Conservation (phyloP, 1,140 invertebrate species). For the Bombus sibiricus region DNA sequence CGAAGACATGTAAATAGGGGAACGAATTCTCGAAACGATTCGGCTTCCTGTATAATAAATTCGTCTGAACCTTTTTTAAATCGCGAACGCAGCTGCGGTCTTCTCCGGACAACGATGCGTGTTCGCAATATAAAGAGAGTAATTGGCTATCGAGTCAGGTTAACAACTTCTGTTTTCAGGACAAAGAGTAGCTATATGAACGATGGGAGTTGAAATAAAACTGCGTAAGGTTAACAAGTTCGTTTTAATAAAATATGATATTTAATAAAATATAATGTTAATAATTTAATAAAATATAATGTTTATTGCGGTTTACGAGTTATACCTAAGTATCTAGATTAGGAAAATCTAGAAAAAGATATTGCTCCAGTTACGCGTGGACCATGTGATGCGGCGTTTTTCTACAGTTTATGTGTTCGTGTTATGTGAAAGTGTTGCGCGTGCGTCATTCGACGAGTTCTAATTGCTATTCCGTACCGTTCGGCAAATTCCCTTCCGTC, state of each 20-base stretch:
- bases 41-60: background rate
- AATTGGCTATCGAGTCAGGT: conserved; percentile 7
- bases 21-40: background rate
- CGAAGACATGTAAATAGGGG: too few relatives aligned
- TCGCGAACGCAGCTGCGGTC: background rate
- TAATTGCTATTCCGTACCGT: conserved; percentile 6
- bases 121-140: background rate
- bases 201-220: background rate
- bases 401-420: conserved; percentile 1
- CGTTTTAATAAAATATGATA: background rate
- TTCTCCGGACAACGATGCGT: background rate
- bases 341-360: background rate
- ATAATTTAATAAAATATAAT: background rate
- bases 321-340: background rate
- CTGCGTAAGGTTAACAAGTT: background rate
- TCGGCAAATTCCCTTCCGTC: conserved; percentile 26
- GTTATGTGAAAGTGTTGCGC: conserved; percentile 38
- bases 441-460: background rate
- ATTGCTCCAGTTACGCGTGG: background rate
- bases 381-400: background rate
- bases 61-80: background rate
- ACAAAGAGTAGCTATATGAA: background rate
- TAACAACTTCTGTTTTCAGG: background rate
- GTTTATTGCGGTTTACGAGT: background rate
- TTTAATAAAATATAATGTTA: background rate